Base-by-base conservation (phyloP, 2,888 invertebrate genomes). In the Tetragonula carbonaria region DNA sequence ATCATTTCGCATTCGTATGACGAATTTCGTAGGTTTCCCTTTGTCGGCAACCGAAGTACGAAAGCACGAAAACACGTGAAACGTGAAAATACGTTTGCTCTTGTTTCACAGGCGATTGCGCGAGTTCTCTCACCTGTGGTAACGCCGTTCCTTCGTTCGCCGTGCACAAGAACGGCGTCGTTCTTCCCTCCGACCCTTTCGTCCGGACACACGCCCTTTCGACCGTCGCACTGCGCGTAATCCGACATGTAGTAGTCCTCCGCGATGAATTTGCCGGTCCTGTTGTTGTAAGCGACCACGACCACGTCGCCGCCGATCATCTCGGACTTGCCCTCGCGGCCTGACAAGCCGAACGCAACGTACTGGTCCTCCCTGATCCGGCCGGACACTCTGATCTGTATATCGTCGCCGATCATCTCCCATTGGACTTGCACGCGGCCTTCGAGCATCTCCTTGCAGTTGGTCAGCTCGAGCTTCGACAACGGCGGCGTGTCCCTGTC, bases 181-280 rank as follows among this genome's bases (percentile, higher is more conserved):
- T 98, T 97, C 87, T 96, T 95, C 0, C 98, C 98, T 0, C 98
- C 97, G 18, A 98, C 95, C 66, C 97, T 95, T 85, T 96, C 96
- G 93, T 98, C 98, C 0, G 98, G 98, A 91, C 98, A 98, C 8
- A 98, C 98, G 0, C 98, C 98, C 57, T 96, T 96, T 90, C 96
- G 96, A 0, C 98, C 98, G 92, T 98, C 98, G 91, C 98, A 98
- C 94, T 98, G 97, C 0, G 98, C 96, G 76, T 97, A 95, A 87
- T 97, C 97, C 0, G 97, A 97, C 94, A 98, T 97, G 92, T 97
- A 97, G 94, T 98, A 98, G 95, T 98, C 98, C 18, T 97, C 96
- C 2, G 97, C 98, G 74, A 96, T 96, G 79, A 98, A 98, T 50
- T 95, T 95, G 89, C 95, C 95, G 8, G 95, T 95, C 8, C 93